phyloP scores from a whole-genome alignment of 2,113 vertebrate genomes.

The Callaeas wilsoni region DNA sequence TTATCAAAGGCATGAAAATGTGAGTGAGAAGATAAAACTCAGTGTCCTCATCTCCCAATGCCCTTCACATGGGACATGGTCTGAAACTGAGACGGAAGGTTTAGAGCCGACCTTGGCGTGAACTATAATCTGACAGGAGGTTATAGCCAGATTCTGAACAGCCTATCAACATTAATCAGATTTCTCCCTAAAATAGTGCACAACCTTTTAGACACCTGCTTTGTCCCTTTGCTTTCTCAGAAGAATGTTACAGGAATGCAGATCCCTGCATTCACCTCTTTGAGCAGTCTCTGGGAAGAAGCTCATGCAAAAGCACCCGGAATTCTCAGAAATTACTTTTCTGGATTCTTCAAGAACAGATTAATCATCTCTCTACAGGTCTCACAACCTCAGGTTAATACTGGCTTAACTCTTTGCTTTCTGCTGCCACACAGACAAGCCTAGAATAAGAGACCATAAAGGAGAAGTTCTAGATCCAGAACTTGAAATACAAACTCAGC shows the following conservation, averaged over 20 bases:
- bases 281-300: not conserved
- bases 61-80: constrained; percentile 43
- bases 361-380: not conserved
- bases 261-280: not conserved
- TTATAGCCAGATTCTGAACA: constrained; percentile 50
- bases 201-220: constrained; percentile 68
- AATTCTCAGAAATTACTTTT: not conserved
- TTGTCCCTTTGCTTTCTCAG: not conserved
- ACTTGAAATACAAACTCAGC: not conserved
- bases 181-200: constrained; percentile 70
- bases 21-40: not conserved
- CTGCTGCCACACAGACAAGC: not conserved
- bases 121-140: constrained; percentile 65
- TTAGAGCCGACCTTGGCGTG: constrained; percentile 41
- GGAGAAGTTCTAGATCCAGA: not conserved
- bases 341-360: not conserved
- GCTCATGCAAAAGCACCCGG: not conserved
- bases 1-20: not conserved
- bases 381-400: not conserved
- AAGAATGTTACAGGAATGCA: not conserved
- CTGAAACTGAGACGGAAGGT: constrained; percentile 53
- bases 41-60: constrained; percentile 20
- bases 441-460: not conserved
- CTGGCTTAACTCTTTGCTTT: not conserved
- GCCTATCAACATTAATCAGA: constrained; percentile 70